Percentiles rank a stretch among this genome's conserved stretches.
Conservation (phyloP, 2,113 vertebrate species). For the Sterna hirundo region DNA sequence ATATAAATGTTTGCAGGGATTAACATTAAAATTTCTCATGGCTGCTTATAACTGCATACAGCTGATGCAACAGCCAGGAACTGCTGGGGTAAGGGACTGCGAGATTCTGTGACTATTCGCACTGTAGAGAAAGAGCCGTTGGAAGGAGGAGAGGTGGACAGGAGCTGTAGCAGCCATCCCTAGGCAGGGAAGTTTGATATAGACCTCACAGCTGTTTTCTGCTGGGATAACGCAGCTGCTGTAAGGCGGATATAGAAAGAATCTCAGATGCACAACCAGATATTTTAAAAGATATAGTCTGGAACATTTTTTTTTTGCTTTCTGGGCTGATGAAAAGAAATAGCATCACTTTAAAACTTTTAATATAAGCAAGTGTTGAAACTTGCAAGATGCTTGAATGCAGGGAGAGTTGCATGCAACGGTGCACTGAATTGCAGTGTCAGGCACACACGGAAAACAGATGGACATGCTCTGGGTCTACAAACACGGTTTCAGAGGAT, state of each 20-base stretch:
- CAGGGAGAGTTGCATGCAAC: rapidly evolving
- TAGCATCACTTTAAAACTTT: background rate
- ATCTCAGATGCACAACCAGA: background rate
- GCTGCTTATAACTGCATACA: background rate
- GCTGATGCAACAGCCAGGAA: background rate
- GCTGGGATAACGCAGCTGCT: background rate
- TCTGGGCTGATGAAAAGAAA: background rate
- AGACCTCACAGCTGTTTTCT: slow-evolving; percentile 23
- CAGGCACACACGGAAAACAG: background rate
- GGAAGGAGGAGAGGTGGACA: background rate
- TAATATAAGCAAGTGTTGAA: background rate
- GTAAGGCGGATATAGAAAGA: background rate
- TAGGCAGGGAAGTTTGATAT: background rate
- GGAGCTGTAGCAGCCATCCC: background rate
- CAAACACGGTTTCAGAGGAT: background rate
- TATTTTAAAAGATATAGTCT: background rate
- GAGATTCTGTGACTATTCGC: background rate
- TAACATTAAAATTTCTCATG: slow-evolving; percentile 5
- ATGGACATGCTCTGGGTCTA: background rate
- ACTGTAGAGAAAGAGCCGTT: background rate
- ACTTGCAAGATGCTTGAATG: background rate
- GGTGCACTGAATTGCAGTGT: background rate
- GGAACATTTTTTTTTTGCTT: background rate
- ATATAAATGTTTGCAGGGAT: background rate
- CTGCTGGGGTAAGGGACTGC: background rate